Evolutionary conservation across 23 tunicate species (phyloP).

Genomic region (Botrylloides violaceus): DNA sequence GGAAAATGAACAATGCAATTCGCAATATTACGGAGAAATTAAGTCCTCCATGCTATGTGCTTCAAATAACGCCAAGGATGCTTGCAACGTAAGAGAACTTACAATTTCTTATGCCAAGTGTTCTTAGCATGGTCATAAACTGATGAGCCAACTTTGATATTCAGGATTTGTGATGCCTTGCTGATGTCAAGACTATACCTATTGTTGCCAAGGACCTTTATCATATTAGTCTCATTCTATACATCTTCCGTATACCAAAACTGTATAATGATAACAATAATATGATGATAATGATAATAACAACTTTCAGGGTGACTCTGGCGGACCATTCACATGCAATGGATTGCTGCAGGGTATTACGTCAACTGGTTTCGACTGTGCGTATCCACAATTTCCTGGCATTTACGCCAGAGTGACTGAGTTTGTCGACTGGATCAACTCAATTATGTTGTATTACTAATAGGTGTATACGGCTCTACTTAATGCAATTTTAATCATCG

Average conservation of each 20-base stretch:
- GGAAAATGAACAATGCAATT: conserved; percentile 52
- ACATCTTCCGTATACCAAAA: too few species aligned
- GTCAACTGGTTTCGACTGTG: conserved; percentile 91
- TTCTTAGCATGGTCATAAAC: too few species aligned
- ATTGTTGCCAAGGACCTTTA: too few species aligned
- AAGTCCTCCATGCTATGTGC: conserved; percentile 58
- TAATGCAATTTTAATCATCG: too few species aligned
- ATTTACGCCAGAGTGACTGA: conserved; percentile 66
- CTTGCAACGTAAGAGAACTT: conserved; percentile 64
- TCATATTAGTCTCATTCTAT: too few species aligned
- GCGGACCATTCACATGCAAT: conserved; percentile 66
- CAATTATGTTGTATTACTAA: conserved; percentile 3
- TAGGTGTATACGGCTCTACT: too few species aligned
- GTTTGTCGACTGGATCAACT: conserved; percentile 45
- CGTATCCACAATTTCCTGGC: conserved; percentile 74
- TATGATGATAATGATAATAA: too few species aligned
- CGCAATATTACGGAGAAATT: conserved; percentile 50
- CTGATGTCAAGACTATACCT: too few species aligned
- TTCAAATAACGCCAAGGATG: conserved; percentile 38
- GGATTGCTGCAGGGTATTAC: conserved; percentile 57
- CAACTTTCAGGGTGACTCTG: conserved; percentile 93
- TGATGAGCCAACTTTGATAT: too few species aligned
- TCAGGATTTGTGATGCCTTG: too few species aligned
- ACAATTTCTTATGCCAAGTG: too few species aligned
- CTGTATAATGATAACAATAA: too few species aligned